Evolutionary conservation across 2,113 vertebrate species (phyloP).

Genomic region (Struthio camelus): DNA sequence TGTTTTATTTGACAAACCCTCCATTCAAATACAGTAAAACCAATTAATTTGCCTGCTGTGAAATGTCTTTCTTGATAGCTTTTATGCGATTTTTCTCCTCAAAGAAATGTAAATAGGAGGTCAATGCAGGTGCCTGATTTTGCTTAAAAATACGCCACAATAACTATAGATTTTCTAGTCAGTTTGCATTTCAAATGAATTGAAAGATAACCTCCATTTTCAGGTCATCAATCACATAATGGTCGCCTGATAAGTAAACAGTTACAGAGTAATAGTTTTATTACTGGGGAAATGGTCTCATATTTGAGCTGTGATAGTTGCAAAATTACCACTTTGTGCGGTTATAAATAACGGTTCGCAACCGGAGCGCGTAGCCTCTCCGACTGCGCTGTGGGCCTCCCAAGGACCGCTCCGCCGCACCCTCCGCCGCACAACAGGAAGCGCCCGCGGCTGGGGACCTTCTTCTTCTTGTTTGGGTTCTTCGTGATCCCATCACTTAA

Average conservation of each 20-base stretch:
- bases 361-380: not conserved
- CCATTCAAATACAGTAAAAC: conserved; percentile 83
- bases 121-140: conserved; percentile 72
- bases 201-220: conserved; percentile 73
- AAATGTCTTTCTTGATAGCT: conserved; percentile 80
- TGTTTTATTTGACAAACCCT: conserved; percentile 83
- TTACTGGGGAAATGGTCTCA: conserved; percentile 53
- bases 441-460: not conserved
- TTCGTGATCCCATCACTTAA: not conserved
- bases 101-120: conserved; percentile 78
- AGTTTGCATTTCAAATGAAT: conserved; percentile 77
- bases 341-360: conserved; percentile 32
- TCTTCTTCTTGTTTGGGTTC: too few species aligned
- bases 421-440: not conserved
- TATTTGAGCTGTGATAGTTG: conserved; percentile 53
- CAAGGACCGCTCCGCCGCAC: accelerated
- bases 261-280: conserved; percentile 72
- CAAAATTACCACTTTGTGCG: conserved; percentile 54
- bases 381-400: not conserved
- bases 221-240: conserved; percentile 72
- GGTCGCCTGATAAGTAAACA: conserved; percentile 71
- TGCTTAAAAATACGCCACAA: conserved; percentile 67
- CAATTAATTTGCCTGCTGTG: conserved; percentile 83
- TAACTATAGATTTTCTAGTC: conserved; percentile 73
- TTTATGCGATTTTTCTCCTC: conserved; percentile 73